Evolutionary conservation across 2,888 invertebrate genomes (phyloP).

Genomic region (Melanotus villosus): DNA sequence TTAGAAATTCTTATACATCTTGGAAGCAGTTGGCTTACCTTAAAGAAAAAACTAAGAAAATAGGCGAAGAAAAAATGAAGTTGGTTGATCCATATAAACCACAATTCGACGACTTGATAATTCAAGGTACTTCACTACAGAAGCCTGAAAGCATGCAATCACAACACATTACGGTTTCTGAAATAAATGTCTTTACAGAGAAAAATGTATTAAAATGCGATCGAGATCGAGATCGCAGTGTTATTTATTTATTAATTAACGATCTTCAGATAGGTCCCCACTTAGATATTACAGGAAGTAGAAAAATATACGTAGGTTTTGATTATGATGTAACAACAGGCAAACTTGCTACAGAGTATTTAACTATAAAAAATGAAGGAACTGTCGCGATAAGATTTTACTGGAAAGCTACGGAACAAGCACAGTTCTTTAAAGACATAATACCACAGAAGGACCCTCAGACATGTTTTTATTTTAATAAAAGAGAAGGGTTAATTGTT

Average conservation of each 20-base stretch:
- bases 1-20: conserved; percentile 49
- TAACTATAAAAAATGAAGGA: conserved; percentile 70
- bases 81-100: conserved; percentile 59
- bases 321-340: conserved; percentile 34
- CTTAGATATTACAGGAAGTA: not conserved
- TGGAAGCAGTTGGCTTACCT: conserved; percentile 60
- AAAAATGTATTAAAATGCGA: not conserved
- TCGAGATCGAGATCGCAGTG: conserved; percentile 2
- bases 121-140: conserved; percentile 56
- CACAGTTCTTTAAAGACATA: conserved; percentile 56
- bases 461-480: conserved; percentile 71
- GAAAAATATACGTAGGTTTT: conserved; percentile 38
- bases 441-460: conserved; percentile 60
- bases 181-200: not conserved
- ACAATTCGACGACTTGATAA: conserved; percentile 55
- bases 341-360: conserved; percentile 56
- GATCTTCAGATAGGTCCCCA: conserved; percentile 8
- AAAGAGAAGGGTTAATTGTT: conserved; percentile 70
- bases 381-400: conserved; percentile 69
- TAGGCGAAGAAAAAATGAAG: conserved; percentile 52
- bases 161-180: not conserved
- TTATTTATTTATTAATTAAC: conserved; percentile 16
- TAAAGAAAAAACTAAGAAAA: conserved; percentile 48
- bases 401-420: conserved; percentile 66
- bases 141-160: not conserved